Base-by-base conservation (phyloP, 2,113 vertebrate species). In the Fulica atra region DNA sequence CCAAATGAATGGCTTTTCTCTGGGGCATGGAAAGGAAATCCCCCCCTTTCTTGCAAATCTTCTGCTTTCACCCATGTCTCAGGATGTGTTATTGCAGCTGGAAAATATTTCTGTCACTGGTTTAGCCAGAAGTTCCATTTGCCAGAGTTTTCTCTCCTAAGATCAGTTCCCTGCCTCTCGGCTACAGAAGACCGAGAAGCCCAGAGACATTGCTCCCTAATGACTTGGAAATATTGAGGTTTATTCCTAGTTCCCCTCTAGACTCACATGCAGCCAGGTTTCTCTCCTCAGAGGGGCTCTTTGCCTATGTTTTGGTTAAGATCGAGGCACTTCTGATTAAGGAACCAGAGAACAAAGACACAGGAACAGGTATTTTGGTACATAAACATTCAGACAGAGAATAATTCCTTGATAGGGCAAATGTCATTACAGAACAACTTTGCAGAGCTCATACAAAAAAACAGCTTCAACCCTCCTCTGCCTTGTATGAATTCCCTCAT, bases 141-240 rank as follows among this genome's bases (percentile, higher is more conserved):
- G 78, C 44, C 87, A 81, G 88, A 31, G 65, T 76, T 89, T 86
- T 86, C 20, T 63, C 31, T 83, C 57, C 66, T 78, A 76, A 74
- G 44, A 91, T 59, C 81, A 74, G 73, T 40, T 82, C 72, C 44
- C 33, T 89, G 83, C 93, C 96, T 91, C 74, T 93, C 0, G 33
- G 96, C 93, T 96, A 95, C 84, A 96, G 91, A 96, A 94, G 88
- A 77, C 74, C 63, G 85, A 94, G 63, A n/a, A 93, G 57, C 95
- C 84, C 86, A 92, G 83, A 88, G 85, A 91, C 82, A 87, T 24
- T 35, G 51, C 79, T 94, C 76, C 31, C 54, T 88, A 87, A 88
- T 87, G 76, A 92, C 85, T 92, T 94, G 91, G 92, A 77, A 94
- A 94, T 86, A 38, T 8, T 85, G 89, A 94, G 84, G 61, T 90